These are phyloP conservation scores for Hoplodrina ambigua DNA, from an alignment of 2,888 invertebrate genomes.

Conservation along the genomic window DNA sequence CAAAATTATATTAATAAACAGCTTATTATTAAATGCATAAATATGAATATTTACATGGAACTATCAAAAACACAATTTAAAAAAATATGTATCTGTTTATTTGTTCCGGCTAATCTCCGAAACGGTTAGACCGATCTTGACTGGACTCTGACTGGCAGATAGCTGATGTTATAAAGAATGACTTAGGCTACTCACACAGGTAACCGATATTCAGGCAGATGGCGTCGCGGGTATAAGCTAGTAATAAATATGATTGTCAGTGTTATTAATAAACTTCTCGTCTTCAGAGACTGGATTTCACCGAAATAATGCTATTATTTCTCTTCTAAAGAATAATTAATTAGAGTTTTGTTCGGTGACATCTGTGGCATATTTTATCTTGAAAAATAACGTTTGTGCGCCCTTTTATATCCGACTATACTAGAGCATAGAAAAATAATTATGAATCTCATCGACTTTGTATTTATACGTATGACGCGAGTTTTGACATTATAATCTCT, in stretches of 20 bases:
- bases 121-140: too few species aligned
- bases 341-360: not conserved
- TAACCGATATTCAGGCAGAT: too few species aligned
- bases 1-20: too few species aligned
- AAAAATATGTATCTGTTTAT: too few species aligned
- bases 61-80: too few species aligned
- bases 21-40: too few species aligned
- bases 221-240: too few species aligned
- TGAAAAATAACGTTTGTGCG: not conserved
- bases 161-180: too few species aligned
- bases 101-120: too few species aligned
- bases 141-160: too few species aligned
- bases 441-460: not conserved
- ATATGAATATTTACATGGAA: too few species aligned
- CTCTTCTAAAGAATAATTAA: constrained; percentile 1
- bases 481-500: constrained; percentile 35
- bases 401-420: not conserved
- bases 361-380: constrained; percentile 2
- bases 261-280: not conserved
- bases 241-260: not conserved
- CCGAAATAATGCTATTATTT: not conserved
- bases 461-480: constrained; percentile 28
- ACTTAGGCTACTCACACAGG: too few species aligned
- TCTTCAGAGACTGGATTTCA: not conserved
- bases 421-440: not conserved